Evolutionary conservation across 2,888 invertebrate species (phyloP).

Genomic region (Troides oblongomaculatus): DNA sequence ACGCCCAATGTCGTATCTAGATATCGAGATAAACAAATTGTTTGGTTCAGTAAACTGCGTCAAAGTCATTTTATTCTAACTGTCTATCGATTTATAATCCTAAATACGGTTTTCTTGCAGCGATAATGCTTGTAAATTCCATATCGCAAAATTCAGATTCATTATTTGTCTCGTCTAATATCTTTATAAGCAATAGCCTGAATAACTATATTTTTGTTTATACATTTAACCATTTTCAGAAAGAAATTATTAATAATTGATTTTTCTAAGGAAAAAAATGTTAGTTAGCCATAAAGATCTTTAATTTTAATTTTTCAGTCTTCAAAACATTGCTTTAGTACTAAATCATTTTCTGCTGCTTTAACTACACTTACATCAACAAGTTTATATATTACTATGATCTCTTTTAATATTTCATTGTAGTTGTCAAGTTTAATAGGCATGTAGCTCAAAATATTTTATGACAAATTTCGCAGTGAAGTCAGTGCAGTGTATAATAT

Average conservation of each 20-base stretch:
- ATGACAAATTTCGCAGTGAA: conserved; percentile 23
- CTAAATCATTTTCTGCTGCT: no score
- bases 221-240: no score
- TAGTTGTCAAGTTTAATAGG: not conserved
- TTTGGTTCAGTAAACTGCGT: not conserved
- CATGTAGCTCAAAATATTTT: not conserved
- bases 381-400: not conserved
- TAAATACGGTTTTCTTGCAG: not conserved
- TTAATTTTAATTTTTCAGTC: no score
- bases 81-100: not conserved
- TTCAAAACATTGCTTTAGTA: no score
- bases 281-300: no score
- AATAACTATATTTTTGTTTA: no score
- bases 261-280: no score
- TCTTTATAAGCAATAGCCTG: no score
- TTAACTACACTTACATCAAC: no score
- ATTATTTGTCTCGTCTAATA: no score
- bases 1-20: conserved; percentile 37
- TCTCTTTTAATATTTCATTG: not conserved
- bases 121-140: not conserved
- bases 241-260: no score
- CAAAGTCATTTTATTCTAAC: not conserved
- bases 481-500: conserved; percentile 37
- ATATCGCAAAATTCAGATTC: no score
- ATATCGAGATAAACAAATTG: not conserved